Percentiles rank a stretch among this genome's conserved stretches.
Evolutionary conservation across 2,797 vertebrate genomes (phyloP).

Genomic region (Ctenosaura bakeri): DNA sequence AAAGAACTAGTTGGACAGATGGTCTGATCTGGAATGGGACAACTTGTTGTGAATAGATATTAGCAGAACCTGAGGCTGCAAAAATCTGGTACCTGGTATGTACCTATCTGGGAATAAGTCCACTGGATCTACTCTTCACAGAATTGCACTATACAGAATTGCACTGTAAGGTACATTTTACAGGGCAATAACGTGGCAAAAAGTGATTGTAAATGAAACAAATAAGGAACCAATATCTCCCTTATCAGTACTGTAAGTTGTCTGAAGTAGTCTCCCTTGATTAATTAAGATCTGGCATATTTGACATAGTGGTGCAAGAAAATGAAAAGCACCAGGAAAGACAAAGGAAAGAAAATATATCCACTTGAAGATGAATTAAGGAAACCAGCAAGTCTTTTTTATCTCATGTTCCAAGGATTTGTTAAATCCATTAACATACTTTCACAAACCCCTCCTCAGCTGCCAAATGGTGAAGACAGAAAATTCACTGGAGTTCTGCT

Average conservation of each 20-base stretch:
- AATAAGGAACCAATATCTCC: slow-evolving; percentile 1
- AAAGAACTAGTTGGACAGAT: not conserved
- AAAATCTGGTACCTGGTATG: not conserved
- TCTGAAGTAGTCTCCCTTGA: not conserved
- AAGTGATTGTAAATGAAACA: slow-evolving; percentile 3
- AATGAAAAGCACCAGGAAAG: not conserved
- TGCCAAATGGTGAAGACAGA: not conserved
- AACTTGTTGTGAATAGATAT: not conserved
- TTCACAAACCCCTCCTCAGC: not conserved
- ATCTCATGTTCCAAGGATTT: slow-evolving; percentile 15
- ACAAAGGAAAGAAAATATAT: slow-evolving; percentile 17
- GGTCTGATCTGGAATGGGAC: not conserved
- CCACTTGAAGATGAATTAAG: slow-evolving; percentile 27
- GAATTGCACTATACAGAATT: not conserved
- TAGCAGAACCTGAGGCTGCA: not conserved
- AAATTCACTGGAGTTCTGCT: slow-evolving; percentile 8
- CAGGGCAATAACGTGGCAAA: not conserved
- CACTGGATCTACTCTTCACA: not conserved
- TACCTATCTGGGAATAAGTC: not conserved
- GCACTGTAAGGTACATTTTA: not conserved
- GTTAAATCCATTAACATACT: slow-evolving; percentile 25
- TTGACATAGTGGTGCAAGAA: not conserved
- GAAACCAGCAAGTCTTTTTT: not conserved
- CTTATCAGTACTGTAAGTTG: not conserved
- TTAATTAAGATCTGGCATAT: slow-evolving; percentile 7